Evolutionary conservation across 2,797 vertebrate genomes (phyloP).

Genomic region (Sciurus carolinensis): DNA sequence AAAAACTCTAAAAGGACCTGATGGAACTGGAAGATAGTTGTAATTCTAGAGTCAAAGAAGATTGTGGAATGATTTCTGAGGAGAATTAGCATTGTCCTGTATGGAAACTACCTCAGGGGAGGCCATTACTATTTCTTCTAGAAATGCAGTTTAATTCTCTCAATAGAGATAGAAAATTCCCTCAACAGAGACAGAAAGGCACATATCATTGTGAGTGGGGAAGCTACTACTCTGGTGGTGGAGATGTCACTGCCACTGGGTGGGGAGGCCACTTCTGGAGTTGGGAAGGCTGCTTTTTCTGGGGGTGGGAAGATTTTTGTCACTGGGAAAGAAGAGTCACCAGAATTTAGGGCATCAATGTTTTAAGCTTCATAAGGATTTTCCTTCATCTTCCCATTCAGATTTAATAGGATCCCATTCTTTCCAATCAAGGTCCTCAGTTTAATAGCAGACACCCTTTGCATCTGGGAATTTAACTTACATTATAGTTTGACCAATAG

Average conservation of each 20-base stretch:
- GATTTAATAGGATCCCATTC: not conserved
- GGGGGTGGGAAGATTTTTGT: not conserved
- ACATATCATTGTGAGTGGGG: too few species aligned
- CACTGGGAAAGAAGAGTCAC: not conserved
- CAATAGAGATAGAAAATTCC: not conserved
- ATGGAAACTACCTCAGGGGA: not conserved
- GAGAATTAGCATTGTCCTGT: not conserved
- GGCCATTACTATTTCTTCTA: not conserved
- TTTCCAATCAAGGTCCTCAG: not conserved
- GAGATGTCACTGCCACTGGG: not conserved
- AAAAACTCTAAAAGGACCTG: not conserved
- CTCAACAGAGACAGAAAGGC: not conserved
- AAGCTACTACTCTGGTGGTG: too few species aligned
- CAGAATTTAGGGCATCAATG: not conserved
- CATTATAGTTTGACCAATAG: not conserved
- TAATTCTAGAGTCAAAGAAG: not conserved
- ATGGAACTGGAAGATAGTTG: not conserved
- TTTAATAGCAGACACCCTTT: not conserved
- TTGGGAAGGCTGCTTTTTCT: not conserved
- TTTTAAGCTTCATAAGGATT: not conserved
- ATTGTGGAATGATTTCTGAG: not conserved
- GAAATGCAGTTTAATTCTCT: not conserved
- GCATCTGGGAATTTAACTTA: not conserved
- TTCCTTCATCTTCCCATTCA: not conserved
- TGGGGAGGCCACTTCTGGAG: not conserved